Base-by-base conservation (phyloP, 2,113 vertebrate genomes). In the Piprites chloris region DNA sequence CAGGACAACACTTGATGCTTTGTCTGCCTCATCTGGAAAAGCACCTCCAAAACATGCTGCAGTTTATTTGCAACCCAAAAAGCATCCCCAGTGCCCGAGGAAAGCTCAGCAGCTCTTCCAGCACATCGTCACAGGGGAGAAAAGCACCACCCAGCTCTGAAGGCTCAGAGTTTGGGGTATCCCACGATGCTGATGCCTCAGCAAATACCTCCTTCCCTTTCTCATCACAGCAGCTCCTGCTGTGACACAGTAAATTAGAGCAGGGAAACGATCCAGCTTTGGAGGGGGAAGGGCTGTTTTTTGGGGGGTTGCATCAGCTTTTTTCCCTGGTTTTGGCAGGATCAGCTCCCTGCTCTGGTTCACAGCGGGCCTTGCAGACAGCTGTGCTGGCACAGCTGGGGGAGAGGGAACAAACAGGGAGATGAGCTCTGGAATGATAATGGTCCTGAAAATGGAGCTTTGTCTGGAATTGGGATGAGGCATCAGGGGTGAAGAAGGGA, bases 121-220 rank as follows among this genome's bases (percentile, higher is more conserved):
- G 46, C 4, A 1, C n/a, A 39, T 33, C 26, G 1, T 49, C 14
- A 1, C 1, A 1, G 0, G 8, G 56, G 20, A 61, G 58, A 12
- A 35, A 28, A 50, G 37, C 80, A 33, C 21, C 52, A 14, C 9
- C 85, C 52, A 28, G 28, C 63, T 47, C 44, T 3, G 27, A 71
- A 71, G 9, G 37, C 53, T 74, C 3, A 0, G 58, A 12, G 52
- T 39, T 32, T 21, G 46, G 6, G 42, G 6, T 24, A 18, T 33
- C 49, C n/a, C 16, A 1, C 3, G 4, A 33, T 30, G 56, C 39
- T 19, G 4, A 15, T 41, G 18, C n/a, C 46, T 61, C 10, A 1
- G 32, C 76, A 42, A 9, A 23, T 6, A 11, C 33, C 61, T 19
- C 35, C 79, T 53, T 74, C 53, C 35, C 46, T 76, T 30, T 17